Conservation (phyloP, 2,888 invertebrate genomes). For the Cephus sareptanus region DNA sequence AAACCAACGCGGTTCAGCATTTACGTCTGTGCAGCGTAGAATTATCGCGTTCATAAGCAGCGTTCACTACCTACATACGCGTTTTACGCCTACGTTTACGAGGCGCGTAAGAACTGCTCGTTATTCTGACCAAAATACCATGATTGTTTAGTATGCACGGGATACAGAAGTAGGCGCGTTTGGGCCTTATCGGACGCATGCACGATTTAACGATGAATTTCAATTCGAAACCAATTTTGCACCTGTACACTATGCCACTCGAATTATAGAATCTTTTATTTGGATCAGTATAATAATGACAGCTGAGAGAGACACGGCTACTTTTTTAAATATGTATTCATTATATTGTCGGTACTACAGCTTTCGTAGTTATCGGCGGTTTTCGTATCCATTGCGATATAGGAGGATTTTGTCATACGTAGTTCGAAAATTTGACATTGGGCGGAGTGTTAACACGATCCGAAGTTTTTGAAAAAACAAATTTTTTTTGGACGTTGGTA, state of each 20-base stretch:
- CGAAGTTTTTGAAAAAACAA: neutral
- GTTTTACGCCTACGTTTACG: neutral
- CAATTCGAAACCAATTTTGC: neutral
- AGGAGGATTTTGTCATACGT: neutral
- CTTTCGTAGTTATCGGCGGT: neutral
- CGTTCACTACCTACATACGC: neutral
- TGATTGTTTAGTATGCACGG: neutral
- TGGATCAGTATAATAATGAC: neutral
- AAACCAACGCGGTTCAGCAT: neutral
- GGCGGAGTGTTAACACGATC: neutral
- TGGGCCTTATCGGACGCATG: neutral
- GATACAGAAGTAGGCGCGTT: neutral
- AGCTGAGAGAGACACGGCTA: too few species aligned
- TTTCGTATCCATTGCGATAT: neutral
- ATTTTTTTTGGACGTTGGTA: neutral
- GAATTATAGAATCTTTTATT: neutral
- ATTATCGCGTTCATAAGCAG: neutral
- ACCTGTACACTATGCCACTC: neutral
- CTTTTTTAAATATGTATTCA: neutral
- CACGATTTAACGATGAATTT: neutral
- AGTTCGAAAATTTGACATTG: neutral
- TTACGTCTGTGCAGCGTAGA: neutral
- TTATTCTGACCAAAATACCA: neutral
- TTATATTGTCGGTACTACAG: neutral
- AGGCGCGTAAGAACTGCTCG: neutral